Evolutionary conservation across 2,888 invertebrate genomes (phyloP), one percentile per base, ranked within the genome.

Genomic region (Morpho helenor): DNA sequence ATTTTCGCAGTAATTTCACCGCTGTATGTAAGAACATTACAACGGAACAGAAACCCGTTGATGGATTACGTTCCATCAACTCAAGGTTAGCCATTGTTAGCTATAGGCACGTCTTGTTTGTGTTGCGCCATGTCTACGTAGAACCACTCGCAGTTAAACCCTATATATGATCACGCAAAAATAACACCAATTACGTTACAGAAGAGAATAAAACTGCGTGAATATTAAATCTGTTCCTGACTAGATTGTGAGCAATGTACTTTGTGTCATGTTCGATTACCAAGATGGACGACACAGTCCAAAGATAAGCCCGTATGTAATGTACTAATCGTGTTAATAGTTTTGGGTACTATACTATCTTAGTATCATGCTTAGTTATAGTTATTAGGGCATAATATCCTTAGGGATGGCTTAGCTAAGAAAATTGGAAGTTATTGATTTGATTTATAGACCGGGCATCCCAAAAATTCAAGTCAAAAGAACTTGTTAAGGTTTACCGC

Each of bases 201-300:
- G 7, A 59, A 56, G 44, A 22, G 40, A 3, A 10, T 16, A 42
- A 22, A 51, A 40, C 60, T 4, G 53, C n/a, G n/a, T 58, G 51
- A 41, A 10, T 10, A 10, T 0, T 42, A 45, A 52, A 41, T 8
- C 10, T 23, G 9, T 50, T 47, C 47, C 49, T 16, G 52, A 10
- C 9, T 53, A 22, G 3, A 51, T 45, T 23, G 49, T 39, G 10
- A 41, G 7, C 44, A 40, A 16, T 47, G 57, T 44, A 44, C 55
- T 56, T 49, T 56, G 49, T 59, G 62, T 62, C 62, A 62, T 64
- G 62, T 62, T 64, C 60, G 62, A 62, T 60, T 64, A 64, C 52
- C 60, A 59, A 62, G 58, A 62, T 57, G 60, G 59, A 62, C 60
- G 59, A 52, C 60, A 58, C 49, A 49, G 59, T 49, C 49, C 56